Conservation (phyloP, 1,140 invertebrate genomes). For the Ostrea denselamellosa region DNA sequence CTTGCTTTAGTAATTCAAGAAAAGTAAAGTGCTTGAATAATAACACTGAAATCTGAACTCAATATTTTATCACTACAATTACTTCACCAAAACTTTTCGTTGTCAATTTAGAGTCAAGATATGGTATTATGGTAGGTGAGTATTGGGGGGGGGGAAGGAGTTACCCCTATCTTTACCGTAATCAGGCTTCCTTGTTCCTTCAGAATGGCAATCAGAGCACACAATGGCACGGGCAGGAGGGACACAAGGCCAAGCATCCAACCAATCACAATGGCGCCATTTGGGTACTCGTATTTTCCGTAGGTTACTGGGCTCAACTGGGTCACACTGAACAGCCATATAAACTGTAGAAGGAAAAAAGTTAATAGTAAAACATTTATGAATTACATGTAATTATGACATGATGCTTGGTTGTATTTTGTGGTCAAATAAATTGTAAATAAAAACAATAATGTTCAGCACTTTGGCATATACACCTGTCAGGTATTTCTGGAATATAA, state of each 20-base stretch:
- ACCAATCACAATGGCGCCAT: slow-evolving; percentile 76
- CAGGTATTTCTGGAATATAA: no score
- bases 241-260: slow-evolving; percentile 67
- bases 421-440: no score
- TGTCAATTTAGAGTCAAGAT: no score
- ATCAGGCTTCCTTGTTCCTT: slow-evolving; percentile 60
- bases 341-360: slow-evolving; percentile 63
- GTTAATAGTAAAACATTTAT: not conserved
- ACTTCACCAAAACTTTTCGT: no score
- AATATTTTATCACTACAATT: no score
- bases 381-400: not conserved
- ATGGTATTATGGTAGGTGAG: no score
- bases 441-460: no score
- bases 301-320: slow-evolving; percentile 71
- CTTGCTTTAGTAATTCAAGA: no score
- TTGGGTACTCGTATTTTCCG: slow-evolving; percentile 73
- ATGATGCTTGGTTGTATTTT: not conserved
- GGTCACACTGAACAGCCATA: slow-evolving; percentile 73
- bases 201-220: slow-evolving; percentile 52
- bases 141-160: no score
- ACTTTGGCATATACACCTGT: no score
- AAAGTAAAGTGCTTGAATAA: no score
- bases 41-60: no score
- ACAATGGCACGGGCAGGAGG: slow-evolving; percentile 63
- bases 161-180: slow-evolving; percentile 50